Base-by-base conservation (phyloP, 2,888 invertebrate species). In the Ophion obscuratus region DNA sequence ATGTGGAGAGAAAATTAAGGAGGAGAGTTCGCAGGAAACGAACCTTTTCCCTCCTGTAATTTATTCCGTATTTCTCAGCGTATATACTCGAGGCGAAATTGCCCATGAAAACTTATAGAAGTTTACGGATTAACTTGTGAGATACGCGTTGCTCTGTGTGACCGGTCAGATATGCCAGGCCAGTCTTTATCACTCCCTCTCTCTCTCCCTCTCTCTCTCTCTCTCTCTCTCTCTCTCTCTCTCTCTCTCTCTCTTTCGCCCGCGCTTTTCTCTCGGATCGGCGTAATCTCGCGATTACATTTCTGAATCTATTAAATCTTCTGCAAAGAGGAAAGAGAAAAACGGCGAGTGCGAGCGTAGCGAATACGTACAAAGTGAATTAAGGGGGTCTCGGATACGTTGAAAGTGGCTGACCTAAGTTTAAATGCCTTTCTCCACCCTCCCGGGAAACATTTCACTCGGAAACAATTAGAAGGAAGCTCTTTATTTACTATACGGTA, bases 231-330 rank as follows among this genome's bases (percentile, higher is more conserved):
- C 40, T 14, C 20, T 59, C 17, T 68, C 11, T 67, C 53, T 53
- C 9, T 53, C 53, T 77, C n/a, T 36, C 31, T 71, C 62, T 71
- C 27, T 44, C 44, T 24, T n/a, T n/a, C n/a, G n/a, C 11, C 9
- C 64, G 11, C 64, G 61, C 47, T 71, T 70, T 61, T 79, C 24
- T 47, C 64, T 24, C 66, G 53, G 73, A 84, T 70, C 67, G 61
- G 59, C 64, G 81, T 85, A 85, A 87, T 87, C 80, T 82, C 62
- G 87, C 80, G 87, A 87, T 87, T 85, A 87, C 85, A 85, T 87
- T 87, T 85, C 83, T 83, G 81, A 87, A 87, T 87, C 78, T 87
- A 85, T 87, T 83, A 85, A 84, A 82, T 70, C 53, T 81, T 78
- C 77, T 83, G 78, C 81, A 74, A 75, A 66, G 78, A 78, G 73